Evolutionary conservation across 2,888 invertebrate genomes (phyloP), one percentile per base, ranked within the genome.

Genomic region (Thymelicus lineola): DNA sequence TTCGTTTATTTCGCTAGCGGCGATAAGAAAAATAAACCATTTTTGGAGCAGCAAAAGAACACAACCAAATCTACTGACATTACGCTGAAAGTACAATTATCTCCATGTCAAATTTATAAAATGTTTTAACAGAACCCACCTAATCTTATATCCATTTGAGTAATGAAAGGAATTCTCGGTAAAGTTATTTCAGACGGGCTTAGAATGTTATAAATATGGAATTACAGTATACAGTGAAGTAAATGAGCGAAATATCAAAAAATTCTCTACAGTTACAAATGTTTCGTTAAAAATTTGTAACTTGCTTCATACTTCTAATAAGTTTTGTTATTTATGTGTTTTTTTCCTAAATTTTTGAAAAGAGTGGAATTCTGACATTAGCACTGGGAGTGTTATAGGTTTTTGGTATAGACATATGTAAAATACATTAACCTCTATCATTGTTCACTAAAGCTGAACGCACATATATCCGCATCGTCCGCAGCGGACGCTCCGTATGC

Each of bases 121-220:
- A 62, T 42, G 46, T 68, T 68, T 15, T 55, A 53, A 67, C 53
- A 67, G 61, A 62, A 55, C 57, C 42, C n/a, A 50, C 20, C 28
- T 48, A 45, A 50, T 46, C 46, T 46, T 61, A 17, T 55, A 53
- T 61, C 42, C 48, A 58, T 69, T 69, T 63, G 48, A 58, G 62
- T 46, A 63, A 69, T 63, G 62, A 62, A 36, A 63, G 57, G 17
- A 62, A 69, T 69, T 69, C 38, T 57, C 61, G 20, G 68, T 63
- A 38, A 63, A 69, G 57, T 63, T 69, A 63, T 62, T 62, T 69
- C 55, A 58, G 48, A 38, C 46, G 15, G 62, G 38, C 68, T 42
- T 68, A 57, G n/a, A 17, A 69, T 35, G 46, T 58, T 48, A 58
- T 15, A 48, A 35, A 53, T 38, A 50, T 53, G 15, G n/a, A 63